A percentile compares a stretch with the other conserved stretches of the same genome.
Evolutionary conservation across 2,797 vertebrate genomes (phyloP).

Genomic region (Austrolebias charrua): DNA sequence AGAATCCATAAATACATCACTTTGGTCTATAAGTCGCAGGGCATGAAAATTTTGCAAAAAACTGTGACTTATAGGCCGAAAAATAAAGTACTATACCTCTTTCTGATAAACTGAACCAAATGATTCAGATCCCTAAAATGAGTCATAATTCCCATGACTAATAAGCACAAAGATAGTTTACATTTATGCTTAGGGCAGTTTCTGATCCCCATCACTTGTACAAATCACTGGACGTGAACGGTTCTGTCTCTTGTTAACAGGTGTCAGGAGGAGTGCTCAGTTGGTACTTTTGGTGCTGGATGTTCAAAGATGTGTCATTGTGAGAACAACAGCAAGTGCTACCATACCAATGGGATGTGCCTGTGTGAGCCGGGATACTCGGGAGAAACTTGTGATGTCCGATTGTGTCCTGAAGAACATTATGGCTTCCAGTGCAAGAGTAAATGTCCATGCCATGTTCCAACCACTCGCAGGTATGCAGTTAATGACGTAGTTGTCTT

Average conservation of each 20-base stretch:
- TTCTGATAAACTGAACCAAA: too few species aligned
- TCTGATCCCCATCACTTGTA: too few species aligned
- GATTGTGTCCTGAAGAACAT: slow-evolving; percentile 84
- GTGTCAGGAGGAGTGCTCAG: slow-evolving; percentile 92
- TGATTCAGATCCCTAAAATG: too few species aligned
- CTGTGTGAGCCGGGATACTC: slow-evolving; percentile 89
- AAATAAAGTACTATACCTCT: too few species aligned
- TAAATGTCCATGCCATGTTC: slow-evolving; percentile 85
- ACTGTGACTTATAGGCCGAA: too few species aligned
- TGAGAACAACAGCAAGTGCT: slow-evolving; percentile 87
- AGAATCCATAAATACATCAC: too few species aligned
- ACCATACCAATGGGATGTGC: slow-evolving; percentile 89
- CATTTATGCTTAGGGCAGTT: too few species aligned
- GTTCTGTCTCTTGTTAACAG: slow-evolving; percentile 60
- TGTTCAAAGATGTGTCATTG: slow-evolving; percentile 88
- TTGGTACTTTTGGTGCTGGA: slow-evolving; percentile 84
- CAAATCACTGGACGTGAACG: too few species aligned
- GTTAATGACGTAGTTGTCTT: background rate
- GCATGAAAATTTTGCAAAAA: too few species aligned
- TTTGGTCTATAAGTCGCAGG: too few species aligned
- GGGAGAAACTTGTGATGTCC: slow-evolving; percentile 84
- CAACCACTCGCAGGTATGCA: slow-evolving; percentile 84
- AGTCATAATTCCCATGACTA: too few species aligned
- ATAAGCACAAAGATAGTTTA: too few species aligned
- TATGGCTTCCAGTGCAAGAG: slow-evolving; percentile 90